Evolutionary conservation across 1,140 invertebrate species (phyloP), one percentile per base, ranked within the genome.

Genomic region (Phenacoccus solenopsis): DNA sequence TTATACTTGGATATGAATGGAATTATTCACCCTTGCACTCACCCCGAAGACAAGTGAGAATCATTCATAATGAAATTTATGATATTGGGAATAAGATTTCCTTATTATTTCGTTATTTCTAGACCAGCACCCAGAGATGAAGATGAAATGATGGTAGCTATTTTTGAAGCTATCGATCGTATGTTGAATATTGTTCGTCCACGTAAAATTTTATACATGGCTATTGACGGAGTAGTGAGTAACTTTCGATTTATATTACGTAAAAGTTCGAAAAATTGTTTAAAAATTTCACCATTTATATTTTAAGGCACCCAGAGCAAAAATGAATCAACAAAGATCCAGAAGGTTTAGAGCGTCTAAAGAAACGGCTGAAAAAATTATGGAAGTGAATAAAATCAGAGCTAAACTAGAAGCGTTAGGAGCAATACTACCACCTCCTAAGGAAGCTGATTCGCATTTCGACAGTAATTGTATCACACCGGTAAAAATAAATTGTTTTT

Each of bases 271-370:
- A 69, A 12, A 68, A 12, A 59, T 69, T 20, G 68, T 73, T 38
- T 72, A 9, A n/a, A 9, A 49, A 49, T 72, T 69, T 69, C 64
- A 28, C 57, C 27, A 61, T 30, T 61, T 64, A 27, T 4, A 28
- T 72, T 75, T 75, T 77, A 67, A 91, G 89, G 96, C 96, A 22
- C 96, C 95, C 3, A 83, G 95, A 78, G 96, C 96, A 13, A 98
- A 99, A 83, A 99, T 99, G 98, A 99, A 99, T 81, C 98, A 99
- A 78, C 98, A 99, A 79, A 82, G 98, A 74, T 98, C 96, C 20
- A 84, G 98, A 73, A 83, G 97, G 75, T 99, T 99, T 78, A 84
- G 98, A 35, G 95, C 96, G 0, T 93, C 96, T 0, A 98, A 99
- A 79, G 98, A 99, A 82, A 84, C 89, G 3, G 81, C 80, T 27